Evolutionary conservation across 2,113 vertebrate genomes (phyloP).

Genomic region (Butastur rufipennis): DNA sequence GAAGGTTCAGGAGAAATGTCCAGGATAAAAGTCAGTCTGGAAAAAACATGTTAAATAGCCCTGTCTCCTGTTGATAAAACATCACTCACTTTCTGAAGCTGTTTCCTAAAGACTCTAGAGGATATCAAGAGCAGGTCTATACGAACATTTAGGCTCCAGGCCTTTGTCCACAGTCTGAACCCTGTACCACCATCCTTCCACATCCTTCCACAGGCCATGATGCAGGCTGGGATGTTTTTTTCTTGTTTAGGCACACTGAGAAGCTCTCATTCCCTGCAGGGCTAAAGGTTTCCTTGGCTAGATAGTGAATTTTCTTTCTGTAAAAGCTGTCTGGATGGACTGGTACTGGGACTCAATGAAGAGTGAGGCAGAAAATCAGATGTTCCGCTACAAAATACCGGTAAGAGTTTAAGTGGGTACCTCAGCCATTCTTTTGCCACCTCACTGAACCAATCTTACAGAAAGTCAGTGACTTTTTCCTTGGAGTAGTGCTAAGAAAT

Average conservation of each 20-base stretch:
- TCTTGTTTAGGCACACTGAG: not conserved
- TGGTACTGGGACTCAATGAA: not conserved
- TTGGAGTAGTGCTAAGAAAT: not conserved
- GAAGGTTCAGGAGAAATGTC: not conserved
- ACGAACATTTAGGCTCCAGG: not conserved
- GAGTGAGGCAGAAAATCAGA: not conserved
- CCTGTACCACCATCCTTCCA: not conserved
- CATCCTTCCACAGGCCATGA: not conserved
- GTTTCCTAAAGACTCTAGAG: not conserved
- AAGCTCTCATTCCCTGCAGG: not conserved
- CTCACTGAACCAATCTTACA: not conserved
- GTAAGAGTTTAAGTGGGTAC: not conserved
- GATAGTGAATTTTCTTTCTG: not conserved
- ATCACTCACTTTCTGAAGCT: not conserved
- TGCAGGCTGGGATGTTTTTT: not conserved
- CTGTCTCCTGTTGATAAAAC: not conserved
- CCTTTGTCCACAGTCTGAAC: not conserved
- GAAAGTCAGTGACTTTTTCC: not conserved
- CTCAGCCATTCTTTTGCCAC: not conserved
- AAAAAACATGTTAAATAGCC: not conserved
- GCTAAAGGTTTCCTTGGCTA: not conserved
- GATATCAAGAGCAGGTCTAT: not conserved
- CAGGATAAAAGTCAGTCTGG: not conserved
- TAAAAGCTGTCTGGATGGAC: not conserved
- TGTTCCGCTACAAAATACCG: rapidly evolving